Evolutionary conservation across 2,888 invertebrate genomes (phyloP).

Genomic region (Hyalella azteca): DNA sequence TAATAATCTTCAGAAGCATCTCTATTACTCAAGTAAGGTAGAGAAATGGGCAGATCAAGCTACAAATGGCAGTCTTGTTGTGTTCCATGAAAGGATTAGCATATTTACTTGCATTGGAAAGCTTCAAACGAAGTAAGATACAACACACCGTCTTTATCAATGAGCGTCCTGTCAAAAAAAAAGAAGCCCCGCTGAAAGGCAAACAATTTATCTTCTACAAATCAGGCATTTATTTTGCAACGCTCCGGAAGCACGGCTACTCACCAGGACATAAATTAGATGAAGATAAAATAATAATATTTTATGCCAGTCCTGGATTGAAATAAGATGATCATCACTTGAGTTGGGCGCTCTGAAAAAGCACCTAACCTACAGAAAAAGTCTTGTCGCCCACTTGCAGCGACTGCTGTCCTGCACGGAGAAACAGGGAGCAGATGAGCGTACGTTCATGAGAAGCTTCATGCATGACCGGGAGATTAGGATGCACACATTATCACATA

Average conservation of each 20-base stretch:
- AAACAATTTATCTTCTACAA: constrained; percentile 1
- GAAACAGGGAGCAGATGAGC: constrained; percentile 1
- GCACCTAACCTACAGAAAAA: constrained; percentile 21
- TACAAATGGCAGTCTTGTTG: too few species aligned
- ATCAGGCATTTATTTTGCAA: not conserved
- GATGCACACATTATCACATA: not conserved
- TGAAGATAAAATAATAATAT: constrained; percentile 24
- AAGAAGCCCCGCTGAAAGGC: not conserved
- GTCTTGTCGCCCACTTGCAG: not conserved
- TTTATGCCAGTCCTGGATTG: constrained; percentile 32
- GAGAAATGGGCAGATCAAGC: too few species aligned
- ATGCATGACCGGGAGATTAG: not conserved
- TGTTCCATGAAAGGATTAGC: too few species aligned
- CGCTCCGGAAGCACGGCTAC: constrained; percentile 1
- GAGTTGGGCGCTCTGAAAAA: constrained; percentile 21
- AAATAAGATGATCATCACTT: constrained; percentile 23
- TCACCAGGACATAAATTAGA: constrained; percentile 30
- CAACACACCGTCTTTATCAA: constrained; percentile 16
- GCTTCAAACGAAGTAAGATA: constrained; percentile 20
- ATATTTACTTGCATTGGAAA: constrained; percentile 22
- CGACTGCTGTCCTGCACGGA: constrained; percentile 23
- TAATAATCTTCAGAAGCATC: too few species aligned
- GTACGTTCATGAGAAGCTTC: not conserved
- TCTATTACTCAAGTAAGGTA: too few species aligned
- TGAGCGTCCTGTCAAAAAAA: constrained; percentile 10